phyloP scores from a whole-genome alignment of 2,888 invertebrate genomes.

The Lasioglossum vierecki region DNA sequence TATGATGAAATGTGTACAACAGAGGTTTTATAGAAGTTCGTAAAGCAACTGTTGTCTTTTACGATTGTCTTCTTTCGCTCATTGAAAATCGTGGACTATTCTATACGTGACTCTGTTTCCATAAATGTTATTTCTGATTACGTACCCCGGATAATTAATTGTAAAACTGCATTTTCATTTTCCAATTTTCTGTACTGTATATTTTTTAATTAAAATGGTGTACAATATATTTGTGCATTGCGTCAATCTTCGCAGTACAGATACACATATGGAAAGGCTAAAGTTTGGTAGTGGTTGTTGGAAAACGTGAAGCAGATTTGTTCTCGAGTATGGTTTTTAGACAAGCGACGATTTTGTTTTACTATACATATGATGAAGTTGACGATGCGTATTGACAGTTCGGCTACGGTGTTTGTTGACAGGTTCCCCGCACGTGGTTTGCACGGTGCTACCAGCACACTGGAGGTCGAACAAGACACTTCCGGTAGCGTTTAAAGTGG shows the following conservation, averaged over 20 bases:
- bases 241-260: neutral
- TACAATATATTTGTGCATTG: neutral
- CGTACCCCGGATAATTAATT: neutral
- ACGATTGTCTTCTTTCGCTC: neutral
- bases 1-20: too few relatives aligned
- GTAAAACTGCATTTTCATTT: neutral
- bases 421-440: slow-evolving; percentile 85
- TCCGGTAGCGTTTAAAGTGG: slow-evolving; percentile 97
- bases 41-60: neutral
- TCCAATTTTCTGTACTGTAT: neutral
- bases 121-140: neutral
- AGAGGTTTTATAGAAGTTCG: too few relatives aligned
- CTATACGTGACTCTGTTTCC: neutral
- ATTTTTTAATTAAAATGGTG: neutral
- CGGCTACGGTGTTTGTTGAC: slow-evolving; percentile 24
- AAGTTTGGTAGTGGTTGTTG: neutral
- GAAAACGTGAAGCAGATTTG: neutral
- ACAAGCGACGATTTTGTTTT: neutral
- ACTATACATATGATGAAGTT: neutral
- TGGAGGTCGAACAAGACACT: slow-evolving; percentile 99
- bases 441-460: slow-evolving; percentile 96
- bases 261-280: neutral
- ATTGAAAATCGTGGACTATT: too few relatives aligned
- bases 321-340: neutral
- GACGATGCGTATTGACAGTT: neutral